phyloP scores from a whole-genome alignment of 2,113 vertebrate genomes.

The Mirounga angustirostris region DNA sequence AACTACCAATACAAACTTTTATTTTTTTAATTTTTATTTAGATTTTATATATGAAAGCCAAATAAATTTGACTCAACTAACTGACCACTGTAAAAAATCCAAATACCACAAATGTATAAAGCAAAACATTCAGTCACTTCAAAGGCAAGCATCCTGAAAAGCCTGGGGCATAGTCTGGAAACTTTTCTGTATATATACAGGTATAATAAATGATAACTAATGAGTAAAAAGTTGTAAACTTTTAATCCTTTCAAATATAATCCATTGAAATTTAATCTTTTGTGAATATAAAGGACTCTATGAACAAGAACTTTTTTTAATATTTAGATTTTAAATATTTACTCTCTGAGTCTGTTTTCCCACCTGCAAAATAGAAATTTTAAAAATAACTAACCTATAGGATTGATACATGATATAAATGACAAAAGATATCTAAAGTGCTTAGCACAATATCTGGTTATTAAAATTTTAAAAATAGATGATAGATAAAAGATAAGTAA shows the following conservation, averaged over 20 bases:
- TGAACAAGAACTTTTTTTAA: background rate
- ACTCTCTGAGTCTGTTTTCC: background rate
- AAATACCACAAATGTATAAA: background rate
- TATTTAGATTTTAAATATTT: conserved; percentile 15
- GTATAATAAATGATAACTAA: background rate
- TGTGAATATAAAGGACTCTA: background rate
- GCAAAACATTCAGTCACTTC: background rate
- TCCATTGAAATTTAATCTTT: conserved; percentile 28
- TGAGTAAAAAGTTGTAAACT: background rate
- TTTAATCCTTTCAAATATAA: background rate
- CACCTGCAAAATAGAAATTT: background rate
- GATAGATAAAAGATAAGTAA: background rate
- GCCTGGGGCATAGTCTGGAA: background rate
- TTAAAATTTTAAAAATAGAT: background rate
- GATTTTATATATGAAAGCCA: background rate
- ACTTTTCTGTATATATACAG: background rate
- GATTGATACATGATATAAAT: background rate
- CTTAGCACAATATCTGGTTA: background rate
- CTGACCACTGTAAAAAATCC: background rate
- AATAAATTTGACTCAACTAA: conserved; percentile 18
- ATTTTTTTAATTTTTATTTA: background rate
- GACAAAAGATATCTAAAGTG: background rate
- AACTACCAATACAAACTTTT: background rate
- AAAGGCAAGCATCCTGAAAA: background rate
- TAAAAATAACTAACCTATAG: background rate